phyloP scores from a whole-genome alignment of 2,113 vertebrate species.

The Ahaetulla prasina region DNA sequence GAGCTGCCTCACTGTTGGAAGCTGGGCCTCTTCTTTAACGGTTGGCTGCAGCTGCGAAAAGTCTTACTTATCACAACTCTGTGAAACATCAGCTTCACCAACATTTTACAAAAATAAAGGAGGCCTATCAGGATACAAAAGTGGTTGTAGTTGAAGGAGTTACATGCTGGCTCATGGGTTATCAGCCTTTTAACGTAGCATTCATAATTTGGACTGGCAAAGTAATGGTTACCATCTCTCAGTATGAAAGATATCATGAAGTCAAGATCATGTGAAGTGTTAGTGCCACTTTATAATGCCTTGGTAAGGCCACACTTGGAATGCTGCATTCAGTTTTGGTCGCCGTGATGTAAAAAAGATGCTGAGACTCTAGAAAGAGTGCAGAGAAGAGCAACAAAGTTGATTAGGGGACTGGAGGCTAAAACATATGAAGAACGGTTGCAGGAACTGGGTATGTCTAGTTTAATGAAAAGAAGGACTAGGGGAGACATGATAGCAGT shows the following conservation, averaged over 20 bases:
- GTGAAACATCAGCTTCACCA: constrained; percentile 60
- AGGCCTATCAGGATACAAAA: constrained; percentile 18
- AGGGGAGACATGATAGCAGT: too few relatives aligned
- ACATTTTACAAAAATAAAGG: constrained; percentile 43
- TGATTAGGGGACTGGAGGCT: too few relatives aligned
- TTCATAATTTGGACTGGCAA: neutral
- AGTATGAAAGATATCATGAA: constrained; percentile 8
- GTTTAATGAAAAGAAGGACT: too few relatives aligned
- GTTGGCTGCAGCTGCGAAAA: constrained; percentile 54
- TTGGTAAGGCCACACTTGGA: too few relatives aligned
- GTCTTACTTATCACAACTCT: constrained; percentile 57
- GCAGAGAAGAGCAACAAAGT: too few relatives aligned
- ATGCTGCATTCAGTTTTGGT: too few relatives aligned
- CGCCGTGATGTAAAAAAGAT: too few relatives aligned
- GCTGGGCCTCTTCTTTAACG: constrained; percentile 56
- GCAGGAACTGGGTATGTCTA: too few relatives aligned
- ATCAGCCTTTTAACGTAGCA: constrained; percentile 11
- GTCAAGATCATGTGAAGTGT: too few relatives aligned
- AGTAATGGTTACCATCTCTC: neutral
- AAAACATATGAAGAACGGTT: too few relatives aligned
- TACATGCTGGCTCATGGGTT: constrained; percentile 25
- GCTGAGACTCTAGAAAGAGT: too few relatives aligned
- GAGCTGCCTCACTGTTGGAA: constrained; percentile 53
- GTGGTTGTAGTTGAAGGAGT: constrained; percentile 11
- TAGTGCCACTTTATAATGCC: too few relatives aligned